A percentile compares a stretch with the other conserved stretches of the same genome.
phyloP scores from a whole-genome alignment of 2,113 vertebrate genomes.

The Ochotona princeps region DNA sequence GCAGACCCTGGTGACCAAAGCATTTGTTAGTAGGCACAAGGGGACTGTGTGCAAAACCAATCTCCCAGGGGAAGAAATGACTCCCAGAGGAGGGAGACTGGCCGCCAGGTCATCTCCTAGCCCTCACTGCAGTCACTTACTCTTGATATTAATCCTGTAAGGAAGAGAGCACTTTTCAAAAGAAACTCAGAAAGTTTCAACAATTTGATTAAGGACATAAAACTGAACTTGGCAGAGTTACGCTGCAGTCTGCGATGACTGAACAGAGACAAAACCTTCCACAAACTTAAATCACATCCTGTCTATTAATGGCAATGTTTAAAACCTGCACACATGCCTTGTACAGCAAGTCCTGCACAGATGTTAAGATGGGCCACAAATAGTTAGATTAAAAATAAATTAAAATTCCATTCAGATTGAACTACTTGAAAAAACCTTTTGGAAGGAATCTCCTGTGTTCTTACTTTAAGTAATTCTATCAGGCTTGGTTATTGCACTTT shows the following conservation, averaged over 20 bases:
- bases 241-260: neutral
- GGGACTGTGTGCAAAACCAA: neutral
- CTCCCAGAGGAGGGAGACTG: neutral
- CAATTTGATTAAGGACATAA: neutral
- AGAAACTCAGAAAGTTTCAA: constrained; percentile 32
- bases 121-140: neutral
- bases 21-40: neutral
- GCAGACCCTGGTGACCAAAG: neutral
- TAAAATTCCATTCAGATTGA: neutral
- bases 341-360: neutral
- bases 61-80: neutral
- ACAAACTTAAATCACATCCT: neutral
- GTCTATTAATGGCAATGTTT: neutral
- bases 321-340: neutral
- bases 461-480: neutral
- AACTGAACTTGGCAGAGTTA: neutral
- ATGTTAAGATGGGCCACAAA: neutral
- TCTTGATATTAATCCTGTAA: neutral
- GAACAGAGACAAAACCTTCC: neutral
- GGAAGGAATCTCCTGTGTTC: neutral
- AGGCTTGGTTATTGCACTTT: neutral
- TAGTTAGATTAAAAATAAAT: constrained; percentile 23
- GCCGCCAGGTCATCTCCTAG: neutral
- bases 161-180: neutral
- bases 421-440: neutral